Evolutionary conservation across 2,113 vertebrate genomes (phyloP).

Genomic region (Bombycilla garrulus): DNA sequence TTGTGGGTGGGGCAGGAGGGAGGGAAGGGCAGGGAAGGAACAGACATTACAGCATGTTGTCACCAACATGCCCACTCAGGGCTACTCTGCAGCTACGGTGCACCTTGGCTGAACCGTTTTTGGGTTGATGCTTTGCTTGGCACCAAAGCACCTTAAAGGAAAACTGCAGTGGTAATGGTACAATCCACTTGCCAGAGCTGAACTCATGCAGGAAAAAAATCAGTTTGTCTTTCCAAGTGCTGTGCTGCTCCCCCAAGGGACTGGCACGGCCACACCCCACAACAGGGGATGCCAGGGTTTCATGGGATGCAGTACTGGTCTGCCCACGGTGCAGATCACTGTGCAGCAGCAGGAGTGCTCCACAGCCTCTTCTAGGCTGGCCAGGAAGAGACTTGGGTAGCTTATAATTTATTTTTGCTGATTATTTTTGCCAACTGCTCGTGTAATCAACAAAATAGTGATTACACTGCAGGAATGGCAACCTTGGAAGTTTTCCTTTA

Average conservation of each 20-base stretch:
- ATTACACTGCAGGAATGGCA: accelerated
- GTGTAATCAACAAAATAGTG: not conserved
- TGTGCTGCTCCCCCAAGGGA: not conserved
- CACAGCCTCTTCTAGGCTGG: accelerated
- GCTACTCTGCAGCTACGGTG: not conserved
- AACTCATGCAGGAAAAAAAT: not conserved
- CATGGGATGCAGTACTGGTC: accelerated
- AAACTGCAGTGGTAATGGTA: not conserved
- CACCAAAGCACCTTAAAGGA: constrained; percentile 58
- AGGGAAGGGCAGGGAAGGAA: not conserved
- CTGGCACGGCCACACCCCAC: accelerated
- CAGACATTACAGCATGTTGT: not conserved
- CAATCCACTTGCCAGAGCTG: not conserved
- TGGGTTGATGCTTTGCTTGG: not conserved
- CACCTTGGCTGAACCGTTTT: not conserved
- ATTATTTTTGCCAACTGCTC: not conserved
- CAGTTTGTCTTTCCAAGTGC: not conserved
- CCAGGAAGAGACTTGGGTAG: accelerated
- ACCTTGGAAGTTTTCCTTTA: constrained; percentile 55
- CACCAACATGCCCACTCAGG: not conserved
- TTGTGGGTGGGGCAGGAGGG: not conserved
- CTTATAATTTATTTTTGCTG: not conserved
- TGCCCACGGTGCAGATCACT: accelerated
- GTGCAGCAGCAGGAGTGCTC: not conserved
- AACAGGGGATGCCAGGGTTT: accelerated